Conservation (phyloP, 2,113 vertebrate species). For the Sphyrna mokarran region DNA sequence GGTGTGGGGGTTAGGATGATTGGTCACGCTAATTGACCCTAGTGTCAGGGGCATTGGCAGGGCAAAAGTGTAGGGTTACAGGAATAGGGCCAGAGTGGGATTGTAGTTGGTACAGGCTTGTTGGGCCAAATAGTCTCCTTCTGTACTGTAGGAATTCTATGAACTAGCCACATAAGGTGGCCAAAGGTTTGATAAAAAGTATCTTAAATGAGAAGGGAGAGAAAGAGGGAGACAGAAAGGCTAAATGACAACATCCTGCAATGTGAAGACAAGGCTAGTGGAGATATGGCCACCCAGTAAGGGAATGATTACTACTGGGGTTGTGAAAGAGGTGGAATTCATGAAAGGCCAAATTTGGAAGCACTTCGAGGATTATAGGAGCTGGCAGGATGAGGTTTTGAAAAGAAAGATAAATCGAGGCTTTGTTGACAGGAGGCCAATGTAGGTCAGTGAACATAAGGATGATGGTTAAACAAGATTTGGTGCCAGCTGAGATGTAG, state of each 20-base stretch:
- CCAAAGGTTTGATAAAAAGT: neutral
- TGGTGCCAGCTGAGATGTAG: neutral
- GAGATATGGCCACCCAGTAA: neutral
- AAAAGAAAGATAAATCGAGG: neutral
- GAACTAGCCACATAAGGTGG: no score
- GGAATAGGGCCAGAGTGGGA: no score
- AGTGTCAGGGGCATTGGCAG: no score
- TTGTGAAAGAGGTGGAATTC: no score
- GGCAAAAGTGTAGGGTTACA: no score
- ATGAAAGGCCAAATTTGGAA: neutral
- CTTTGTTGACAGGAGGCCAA: neutral
- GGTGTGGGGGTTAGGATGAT: no score
- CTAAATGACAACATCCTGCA: neutral
- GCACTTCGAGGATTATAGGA: neutral
- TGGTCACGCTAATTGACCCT: no score
- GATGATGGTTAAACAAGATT: neutral
- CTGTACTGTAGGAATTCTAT: no score
- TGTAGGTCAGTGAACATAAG: neutral
- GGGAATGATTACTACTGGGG: neutral
- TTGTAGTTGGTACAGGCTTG: no score
- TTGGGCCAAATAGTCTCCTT: no score
- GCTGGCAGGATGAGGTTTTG: neutral
- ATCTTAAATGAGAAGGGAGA: neutral
- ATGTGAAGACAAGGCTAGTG: neutral
- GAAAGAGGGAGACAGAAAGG: neutral